phyloP scores from a whole-genome alignment of 1,140 invertebrate species.

The Heliconius congener region DNA sequence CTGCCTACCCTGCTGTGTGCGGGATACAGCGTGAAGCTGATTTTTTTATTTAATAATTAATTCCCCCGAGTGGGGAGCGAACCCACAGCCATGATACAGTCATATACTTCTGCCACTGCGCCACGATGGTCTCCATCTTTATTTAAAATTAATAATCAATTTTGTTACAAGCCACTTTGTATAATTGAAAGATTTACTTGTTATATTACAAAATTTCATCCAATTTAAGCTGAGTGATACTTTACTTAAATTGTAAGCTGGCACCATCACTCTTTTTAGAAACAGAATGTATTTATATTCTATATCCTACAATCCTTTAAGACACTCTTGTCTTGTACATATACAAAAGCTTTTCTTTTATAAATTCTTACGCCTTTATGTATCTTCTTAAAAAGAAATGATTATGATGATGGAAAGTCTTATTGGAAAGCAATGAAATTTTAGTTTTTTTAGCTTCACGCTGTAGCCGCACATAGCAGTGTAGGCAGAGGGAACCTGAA shows the following conservation, averaged over 20 bases:
- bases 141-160: neutral
- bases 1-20: no score
- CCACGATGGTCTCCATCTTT: neutral
- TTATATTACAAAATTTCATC: neutral
- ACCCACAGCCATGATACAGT: neutral
- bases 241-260: neutral
- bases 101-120: neutral
- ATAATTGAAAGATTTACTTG: slow-evolving; percentile 3
- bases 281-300: neutral
- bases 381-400: neutral
- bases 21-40: no score
- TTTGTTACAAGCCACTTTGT: neutral
- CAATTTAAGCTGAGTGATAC: neutral
- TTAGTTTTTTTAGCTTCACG: no score
- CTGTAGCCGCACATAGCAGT: no score
- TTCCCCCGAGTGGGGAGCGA: neutral
- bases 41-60: no score
- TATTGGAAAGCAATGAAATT: no score
- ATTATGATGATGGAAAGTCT: no score
- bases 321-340: no score
- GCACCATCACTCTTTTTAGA: neutral
- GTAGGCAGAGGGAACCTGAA: no score
- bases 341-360: no score
- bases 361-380: no score
- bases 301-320: no score